A percentile compares a stretch with the other conserved stretches of the same genome.
phyloP scores from a whole-genome alignment of 2,888 invertebrate genomes.

The Polia nebulosa region DNA sequence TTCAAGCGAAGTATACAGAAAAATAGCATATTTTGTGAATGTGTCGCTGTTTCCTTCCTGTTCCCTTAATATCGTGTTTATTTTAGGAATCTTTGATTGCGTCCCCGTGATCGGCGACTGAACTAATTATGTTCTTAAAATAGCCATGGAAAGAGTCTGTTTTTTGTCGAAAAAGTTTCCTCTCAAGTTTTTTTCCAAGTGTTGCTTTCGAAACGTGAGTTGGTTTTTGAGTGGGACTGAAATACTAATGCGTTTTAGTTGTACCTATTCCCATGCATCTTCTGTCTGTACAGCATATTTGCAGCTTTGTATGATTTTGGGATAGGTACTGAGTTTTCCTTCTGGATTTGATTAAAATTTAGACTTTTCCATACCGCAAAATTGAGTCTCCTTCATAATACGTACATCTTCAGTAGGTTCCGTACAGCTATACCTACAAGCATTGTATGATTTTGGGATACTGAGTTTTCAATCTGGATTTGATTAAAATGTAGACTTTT shows the following conservation, averaged over 20 bases:
- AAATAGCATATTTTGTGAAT: constrained; percentile 11
- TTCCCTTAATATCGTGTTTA: constrained; percentile 40
- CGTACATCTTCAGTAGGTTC: background rate
- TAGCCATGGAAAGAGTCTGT: constrained; percentile 44
- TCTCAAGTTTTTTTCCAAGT: constrained; percentile 13
- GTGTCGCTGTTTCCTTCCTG: constrained; percentile 42
- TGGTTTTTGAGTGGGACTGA: constrained; percentile 1
- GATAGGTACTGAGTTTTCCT: too few species aligned
- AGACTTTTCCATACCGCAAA: background rate
- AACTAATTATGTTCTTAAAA: constrained; percentile 62
- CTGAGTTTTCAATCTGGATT: background rate
- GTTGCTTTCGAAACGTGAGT: constrained; percentile 1
- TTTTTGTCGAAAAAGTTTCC: constrained; percentile 40
- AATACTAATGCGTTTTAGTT: background rate
- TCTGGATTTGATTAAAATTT: background rate
- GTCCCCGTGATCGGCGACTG: constrained; percentile 50
- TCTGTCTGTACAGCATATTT: too few species aligned
- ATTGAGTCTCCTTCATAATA: constrained; percentile 3
- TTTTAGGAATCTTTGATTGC: constrained; percentile 59
- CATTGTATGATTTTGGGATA: constrained; percentile 1
- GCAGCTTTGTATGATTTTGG: background rate
- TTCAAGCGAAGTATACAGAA: too few species aligned
- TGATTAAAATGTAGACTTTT: constrained; percentile 19
- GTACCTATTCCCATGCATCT: background rate
- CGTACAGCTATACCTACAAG: background rate